Evolutionary conservation across 2,797 vertebrate species (phyloP), one percentile per base, ranked within the genome.

Genomic region (Peromyscus melanophrys): DNA sequence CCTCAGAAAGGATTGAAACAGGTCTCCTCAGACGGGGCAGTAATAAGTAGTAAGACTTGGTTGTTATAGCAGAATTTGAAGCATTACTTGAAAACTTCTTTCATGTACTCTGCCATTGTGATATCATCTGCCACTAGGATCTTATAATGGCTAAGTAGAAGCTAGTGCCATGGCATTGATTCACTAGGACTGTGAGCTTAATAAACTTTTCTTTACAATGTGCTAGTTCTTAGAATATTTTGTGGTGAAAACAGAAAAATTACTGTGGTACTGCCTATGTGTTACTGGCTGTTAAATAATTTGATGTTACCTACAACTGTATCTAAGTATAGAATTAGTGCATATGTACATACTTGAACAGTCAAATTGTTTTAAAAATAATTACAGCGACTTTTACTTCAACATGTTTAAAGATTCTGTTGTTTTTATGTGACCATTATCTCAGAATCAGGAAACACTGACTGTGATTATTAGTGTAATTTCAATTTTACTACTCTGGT

Each of bases 231-330:
- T 85, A 8, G 8, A 10, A 13, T 78, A 78, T 59, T 59, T 85
- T 85, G 8, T 69, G 37, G 31, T 71, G n/a, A 19, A 63, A 83
- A 31, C 1, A 73, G 57, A 40, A 82, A 55, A 63, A 2, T 16
- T n/a, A 61, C 57, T 76, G 55, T 76, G 34, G 57, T 31, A 57
- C 57, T 77, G 19, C 31, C 52, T 11, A 34, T 82, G n/a, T 77
- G 21, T 96, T 93, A 46, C 52, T 93, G 52, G 11, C 46, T 83
- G 34, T 89, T 95, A 49, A 93, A 89, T 31, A 89, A 65, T 61
- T 96, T 95, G 59, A 76, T 88, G 80, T 91, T 82, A 89, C 17
- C n/a, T 93, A 78, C n/a, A 81, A 71, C 13, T 93, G 67, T 86
- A 71, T 89, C 57, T 86, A 88, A 59, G n/a, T 85, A 34, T 80